Evolutionary conservation across 2,888 invertebrate genomes (phyloP).

Genomic region (Amiota communis): DNA sequence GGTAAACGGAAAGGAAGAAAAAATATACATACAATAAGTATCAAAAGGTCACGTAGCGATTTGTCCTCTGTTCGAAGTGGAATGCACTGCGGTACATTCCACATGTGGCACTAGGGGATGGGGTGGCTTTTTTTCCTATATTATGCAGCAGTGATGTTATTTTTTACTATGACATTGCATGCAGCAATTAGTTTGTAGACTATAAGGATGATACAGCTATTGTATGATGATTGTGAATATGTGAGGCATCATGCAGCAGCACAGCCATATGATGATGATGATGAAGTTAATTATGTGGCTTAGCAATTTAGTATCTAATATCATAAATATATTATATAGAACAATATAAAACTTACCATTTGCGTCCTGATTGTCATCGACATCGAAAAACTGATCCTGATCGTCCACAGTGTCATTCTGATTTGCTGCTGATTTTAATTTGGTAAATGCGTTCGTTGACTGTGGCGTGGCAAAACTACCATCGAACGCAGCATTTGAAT

Average conservation of each 20-base stretch:
- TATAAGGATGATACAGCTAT: background rate
- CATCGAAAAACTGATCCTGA: constrained; percentile 49
- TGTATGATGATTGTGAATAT: background rate
- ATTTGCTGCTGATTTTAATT: constrained; percentile 9
- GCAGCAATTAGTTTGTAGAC: background rate
- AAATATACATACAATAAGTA: background rate
- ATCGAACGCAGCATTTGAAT: constrained; percentile 47
- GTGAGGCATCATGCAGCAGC: background rate
- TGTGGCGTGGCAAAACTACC: constrained; percentile 62
- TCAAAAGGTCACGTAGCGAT: constrained; percentile 23
- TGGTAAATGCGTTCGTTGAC: constrained; percentile 37
- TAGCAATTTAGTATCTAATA: background rate
- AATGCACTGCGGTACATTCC: background rate
- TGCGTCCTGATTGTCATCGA: constrained; percentile 40
- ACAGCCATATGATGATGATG: background rate
- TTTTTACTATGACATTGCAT: background rate
- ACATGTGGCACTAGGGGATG: background rate
- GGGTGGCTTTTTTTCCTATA: background rate
- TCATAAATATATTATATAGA: background rate
- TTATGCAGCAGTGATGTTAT: background rate
- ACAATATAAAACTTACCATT: constrained; percentile 56
- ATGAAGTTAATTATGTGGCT: background rate
- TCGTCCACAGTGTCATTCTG: constrained; percentile 31
- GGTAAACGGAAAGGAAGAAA: background rate
- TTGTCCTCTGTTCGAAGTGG: background rate